phyloP scores from a whole-genome alignment of 2,797 vertebrate species.

The Syngnathus acus region DNA sequence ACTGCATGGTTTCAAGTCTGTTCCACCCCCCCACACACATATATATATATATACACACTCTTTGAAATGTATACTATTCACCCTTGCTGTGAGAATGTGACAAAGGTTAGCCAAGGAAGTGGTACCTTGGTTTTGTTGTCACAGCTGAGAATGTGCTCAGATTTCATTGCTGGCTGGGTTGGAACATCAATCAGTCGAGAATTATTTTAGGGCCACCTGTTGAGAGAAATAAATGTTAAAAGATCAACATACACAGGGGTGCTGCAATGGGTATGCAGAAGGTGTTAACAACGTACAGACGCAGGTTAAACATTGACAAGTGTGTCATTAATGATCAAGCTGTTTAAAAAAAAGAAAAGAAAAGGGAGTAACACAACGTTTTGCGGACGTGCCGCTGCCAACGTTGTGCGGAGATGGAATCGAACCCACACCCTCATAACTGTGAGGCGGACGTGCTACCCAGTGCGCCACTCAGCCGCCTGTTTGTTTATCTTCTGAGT shows the following conservation, averaged over 20 bases:
- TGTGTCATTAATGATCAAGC: constrained; percentile 1
- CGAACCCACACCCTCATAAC: too few species aligned
- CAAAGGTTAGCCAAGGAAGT: not conserved
- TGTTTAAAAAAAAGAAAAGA: not conserved
- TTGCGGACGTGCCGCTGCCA: not conserved
- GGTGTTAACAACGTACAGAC: constrained; percentile 3
- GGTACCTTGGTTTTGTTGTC: not conserved
- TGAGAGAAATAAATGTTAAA: not conserved
- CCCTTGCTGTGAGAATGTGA: not conserved
- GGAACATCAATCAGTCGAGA: not conserved
- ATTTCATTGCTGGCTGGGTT: not conserved
- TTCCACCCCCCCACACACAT: not conserved
- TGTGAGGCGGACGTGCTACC: too few species aligned
- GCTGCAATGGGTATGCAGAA: not conserved
- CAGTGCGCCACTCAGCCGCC: too few species aligned
- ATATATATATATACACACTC: not conserved
- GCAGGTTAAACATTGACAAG: constrained; percentile 2
- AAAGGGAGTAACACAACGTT: not conserved
- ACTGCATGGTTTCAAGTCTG: not conserved
- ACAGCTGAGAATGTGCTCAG: not conserved
- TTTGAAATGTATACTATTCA: constrained; percentile 1
- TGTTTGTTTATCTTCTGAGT: not conserved
- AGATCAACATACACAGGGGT: too few species aligned
- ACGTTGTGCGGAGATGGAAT: too few species aligned
- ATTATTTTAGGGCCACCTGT: not conserved